A percentile compares a stretch with the other conserved stretches of the same genome.
Conservation (phyloP, 2,113 vertebrate species). For the Petrocephalus zakoni region DNA sequence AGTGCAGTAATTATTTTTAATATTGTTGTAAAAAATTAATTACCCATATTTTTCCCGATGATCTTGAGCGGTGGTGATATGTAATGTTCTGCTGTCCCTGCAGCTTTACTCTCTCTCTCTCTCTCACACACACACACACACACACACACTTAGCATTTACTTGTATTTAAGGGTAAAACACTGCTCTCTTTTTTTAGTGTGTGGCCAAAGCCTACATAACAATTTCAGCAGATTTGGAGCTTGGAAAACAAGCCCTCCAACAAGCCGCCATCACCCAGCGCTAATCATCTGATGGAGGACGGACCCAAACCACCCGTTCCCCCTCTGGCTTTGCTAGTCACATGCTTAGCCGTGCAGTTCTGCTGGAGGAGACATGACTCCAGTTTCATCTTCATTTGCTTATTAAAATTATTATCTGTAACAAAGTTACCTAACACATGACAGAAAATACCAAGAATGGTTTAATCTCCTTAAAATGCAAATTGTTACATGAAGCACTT, state of each 20-base stretch:
- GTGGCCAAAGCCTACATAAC: background rate
- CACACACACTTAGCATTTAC: background rate
- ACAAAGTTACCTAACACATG: background rate
- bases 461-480: conserved; percentile 7
- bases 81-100: background rate
- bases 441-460: background rate
- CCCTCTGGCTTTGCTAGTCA: background rate
- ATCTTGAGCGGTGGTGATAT: background rate
- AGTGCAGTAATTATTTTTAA: background rate
- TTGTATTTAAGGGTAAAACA: background rate
- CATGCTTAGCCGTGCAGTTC: background rate
- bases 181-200: background rate
- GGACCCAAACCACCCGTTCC: background rate
- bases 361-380: background rate
- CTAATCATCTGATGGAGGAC: background rate
- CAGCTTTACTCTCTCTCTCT: background rate
- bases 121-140: background rate
- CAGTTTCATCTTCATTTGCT: background rate
- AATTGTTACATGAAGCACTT: background rate
- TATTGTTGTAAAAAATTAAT: background rate
- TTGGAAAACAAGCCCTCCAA: background rate
- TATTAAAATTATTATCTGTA: background rate
- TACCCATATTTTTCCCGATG: background rate
- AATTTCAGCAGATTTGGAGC: background rate
- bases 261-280: background rate